phyloP scores from a whole-genome alignment of 2,888 invertebrate genomes.

The Leptinotarsa rubiginosa region DNA sequence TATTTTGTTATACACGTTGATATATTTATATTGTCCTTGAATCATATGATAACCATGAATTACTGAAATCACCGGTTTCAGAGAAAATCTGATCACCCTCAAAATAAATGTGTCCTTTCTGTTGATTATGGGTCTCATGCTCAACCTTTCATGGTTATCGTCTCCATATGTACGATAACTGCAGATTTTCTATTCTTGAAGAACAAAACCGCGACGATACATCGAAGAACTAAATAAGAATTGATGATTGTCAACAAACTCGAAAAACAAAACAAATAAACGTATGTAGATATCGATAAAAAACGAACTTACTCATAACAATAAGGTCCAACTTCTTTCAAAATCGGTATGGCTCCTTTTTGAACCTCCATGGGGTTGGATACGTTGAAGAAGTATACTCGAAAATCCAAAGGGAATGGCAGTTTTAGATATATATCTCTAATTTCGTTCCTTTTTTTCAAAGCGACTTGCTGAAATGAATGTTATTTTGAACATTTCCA shows the following conservation, averaged over 20 bases:
- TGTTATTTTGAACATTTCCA: neutral
- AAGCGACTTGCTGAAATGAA: conserved; percentile 55
- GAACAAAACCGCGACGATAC: too few relatives aligned
- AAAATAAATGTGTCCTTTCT: too few relatives aligned
- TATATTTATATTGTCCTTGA: too few relatives aligned
- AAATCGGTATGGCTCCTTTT: conserved; percentile 62
- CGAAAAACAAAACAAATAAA: too few relatives aligned
- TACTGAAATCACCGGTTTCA: neutral
- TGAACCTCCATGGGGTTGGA: conserved; percentile 65
- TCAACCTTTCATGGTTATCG: too few relatives aligned
- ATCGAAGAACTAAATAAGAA: too few relatives aligned
- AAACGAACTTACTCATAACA: conserved; percentile 63
- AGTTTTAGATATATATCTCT: conserved; percentile 61
- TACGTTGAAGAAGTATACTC: conserved; percentile 67
- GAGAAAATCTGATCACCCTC: neutral
- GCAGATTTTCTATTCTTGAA: too few relatives aligned
- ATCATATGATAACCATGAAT: too few relatives aligned
- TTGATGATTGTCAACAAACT: too few relatives aligned
- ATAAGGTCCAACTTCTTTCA: conserved; percentile 68
- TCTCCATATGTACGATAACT: too few relatives aligned
- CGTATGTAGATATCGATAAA: neutral
- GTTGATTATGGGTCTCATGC: too few relatives aligned
- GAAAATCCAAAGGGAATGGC: conserved; percentile 65
- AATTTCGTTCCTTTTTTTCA: conserved; percentile 54
- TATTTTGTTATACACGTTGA: too few relatives aligned